Percentiles rank a stretch among this genome's conserved stretches.
Conservation (phyloP, 1,140 invertebrate genomes). For the Magallana ariakensis region DNA sequence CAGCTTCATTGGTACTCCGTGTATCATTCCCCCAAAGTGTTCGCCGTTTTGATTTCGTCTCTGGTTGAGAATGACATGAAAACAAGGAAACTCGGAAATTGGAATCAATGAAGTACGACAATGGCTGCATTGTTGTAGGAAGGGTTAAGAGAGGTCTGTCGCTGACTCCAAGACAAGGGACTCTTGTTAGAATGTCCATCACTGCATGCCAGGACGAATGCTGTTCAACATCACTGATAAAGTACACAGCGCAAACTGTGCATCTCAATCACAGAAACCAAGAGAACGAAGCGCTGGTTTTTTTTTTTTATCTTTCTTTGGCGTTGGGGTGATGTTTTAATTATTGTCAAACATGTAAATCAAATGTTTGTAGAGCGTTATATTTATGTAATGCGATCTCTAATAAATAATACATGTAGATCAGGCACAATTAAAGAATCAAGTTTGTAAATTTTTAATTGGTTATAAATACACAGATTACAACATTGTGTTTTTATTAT, state of each 20-base stretch:
- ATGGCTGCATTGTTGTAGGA: not conserved
- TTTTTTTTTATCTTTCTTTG: not conserved
- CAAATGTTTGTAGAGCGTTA: too few relatives aligned
- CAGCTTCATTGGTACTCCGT: too few relatives aligned
- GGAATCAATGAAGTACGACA: not conserved
- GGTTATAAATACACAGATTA: too few relatives aligned
- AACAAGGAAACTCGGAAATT: not conserved
- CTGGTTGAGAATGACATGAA: not conserved
- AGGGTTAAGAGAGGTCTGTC: not conserved
- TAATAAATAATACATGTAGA: too few relatives aligned
- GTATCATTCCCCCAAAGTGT: not conserved
- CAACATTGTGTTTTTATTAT: too few relatives aligned
- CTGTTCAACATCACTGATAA: not conserved
- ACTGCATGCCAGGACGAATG: not conserved
- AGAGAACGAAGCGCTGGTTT: not conserved
- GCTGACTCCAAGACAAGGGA: not conserved
- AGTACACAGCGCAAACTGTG: not conserved
- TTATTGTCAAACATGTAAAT: too few relatives aligned
- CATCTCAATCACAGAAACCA: not conserved
- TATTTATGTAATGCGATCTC: too few relatives aligned
- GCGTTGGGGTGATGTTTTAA: too few relatives aligned
- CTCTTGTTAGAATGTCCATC: conserved; percentile 2
- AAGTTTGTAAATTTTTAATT: too few relatives aligned
- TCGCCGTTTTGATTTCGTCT: not conserved
- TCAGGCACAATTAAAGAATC: too few relatives aligned